phyloP scores from a whole-genome alignment of 2,797 vertebrate species.

The Lates japonicus region DNA sequence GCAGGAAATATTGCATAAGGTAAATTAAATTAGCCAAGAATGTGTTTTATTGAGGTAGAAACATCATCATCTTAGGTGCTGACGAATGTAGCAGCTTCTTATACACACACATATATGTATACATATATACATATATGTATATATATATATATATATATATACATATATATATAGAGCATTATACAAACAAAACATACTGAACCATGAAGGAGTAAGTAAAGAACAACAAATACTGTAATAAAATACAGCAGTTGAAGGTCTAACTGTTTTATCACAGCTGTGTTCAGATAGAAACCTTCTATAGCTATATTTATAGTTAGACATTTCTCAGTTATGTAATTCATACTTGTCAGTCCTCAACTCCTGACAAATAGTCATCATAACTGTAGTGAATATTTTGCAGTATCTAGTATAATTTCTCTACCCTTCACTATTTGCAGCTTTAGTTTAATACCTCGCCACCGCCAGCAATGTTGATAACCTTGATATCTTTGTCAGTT shows the following conservation, averaged over 20 bases:
- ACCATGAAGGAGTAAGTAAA: not conserved
- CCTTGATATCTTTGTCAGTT: slow-evolving; percentile 14
- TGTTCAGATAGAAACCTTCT: not conserved
- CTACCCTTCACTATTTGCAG: not conserved
- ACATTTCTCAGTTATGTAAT: not conserved
- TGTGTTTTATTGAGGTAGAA: not conserved
- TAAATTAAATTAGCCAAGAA: not conserved
- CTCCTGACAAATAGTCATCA: not conserved
- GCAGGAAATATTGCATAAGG: not conserved
- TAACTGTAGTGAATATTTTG: not conserved
- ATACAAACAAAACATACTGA: not conserved
- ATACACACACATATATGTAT: not conserved
- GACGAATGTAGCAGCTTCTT: not conserved
- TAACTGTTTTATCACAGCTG: not conserved
- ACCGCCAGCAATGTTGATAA: slow-evolving; percentile 10
- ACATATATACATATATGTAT: too few relatives aligned
- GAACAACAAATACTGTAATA: not conserved
- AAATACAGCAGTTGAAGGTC: not conserved
- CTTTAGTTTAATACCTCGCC: slow-evolving; percentile 8
- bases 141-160: too few relatives aligned
- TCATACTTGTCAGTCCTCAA: not conserved
- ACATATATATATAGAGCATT: not conserved
- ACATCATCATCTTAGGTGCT: not conserved
- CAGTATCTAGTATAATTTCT: not conserved
- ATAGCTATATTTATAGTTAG: not conserved